Conservation (phyloP, 1,140 invertebrate species). For the Palaemon carinicauda region DNA sequence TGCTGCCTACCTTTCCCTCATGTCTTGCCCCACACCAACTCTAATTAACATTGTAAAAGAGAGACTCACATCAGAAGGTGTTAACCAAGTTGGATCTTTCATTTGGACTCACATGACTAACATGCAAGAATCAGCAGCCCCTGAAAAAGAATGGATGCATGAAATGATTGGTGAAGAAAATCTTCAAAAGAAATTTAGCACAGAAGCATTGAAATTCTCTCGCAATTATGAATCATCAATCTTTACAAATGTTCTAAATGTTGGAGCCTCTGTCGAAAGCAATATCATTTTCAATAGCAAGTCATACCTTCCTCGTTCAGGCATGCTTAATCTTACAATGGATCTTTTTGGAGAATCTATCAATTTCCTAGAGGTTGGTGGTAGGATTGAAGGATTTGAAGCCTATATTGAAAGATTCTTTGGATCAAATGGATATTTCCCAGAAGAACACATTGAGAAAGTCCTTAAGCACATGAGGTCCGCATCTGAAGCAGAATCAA, state of each 20-base stretch:
- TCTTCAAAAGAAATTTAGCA: conserved; percentile 77
- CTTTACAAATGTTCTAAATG: conserved; percentile 74
- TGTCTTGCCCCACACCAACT: conserved; percentile 76
- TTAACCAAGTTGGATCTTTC: conserved; percentile 82
- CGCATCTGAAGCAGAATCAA: conserved; percentile 53
- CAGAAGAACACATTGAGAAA: conserved; percentile 64
- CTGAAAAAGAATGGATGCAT: conserved; percentile 74
- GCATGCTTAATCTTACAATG: conserved; percentile 81
- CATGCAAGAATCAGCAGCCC: conserved; percentile 78
- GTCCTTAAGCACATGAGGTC: conserved; percentile 67
- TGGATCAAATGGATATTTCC: conserved; percentile 78
- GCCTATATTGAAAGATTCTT: conserved; percentile 83
- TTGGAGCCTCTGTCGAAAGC: conserved; percentile 75
- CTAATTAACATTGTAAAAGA: conserved; percentile 76
- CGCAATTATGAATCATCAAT: conserved; percentile 82
- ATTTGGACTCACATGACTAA: conserved; percentile 82
- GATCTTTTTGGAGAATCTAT: conserved; percentile 86
- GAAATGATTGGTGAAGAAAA: conserved; percentile 74
- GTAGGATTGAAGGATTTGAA: conserved; percentile 87
- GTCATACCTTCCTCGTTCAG: conserved; percentile 84
- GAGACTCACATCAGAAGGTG: conserved; percentile 74
- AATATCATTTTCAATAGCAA: conserved; percentile 88
- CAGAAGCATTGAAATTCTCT: conserved; percentile 81
- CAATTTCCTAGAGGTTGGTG: conserved; percentile 85
- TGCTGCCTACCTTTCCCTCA: conserved; percentile 81